phyloP scores from a whole-genome alignment of 2,113 vertebrate genomes.

The Siniperca chuatsi region DNA sequence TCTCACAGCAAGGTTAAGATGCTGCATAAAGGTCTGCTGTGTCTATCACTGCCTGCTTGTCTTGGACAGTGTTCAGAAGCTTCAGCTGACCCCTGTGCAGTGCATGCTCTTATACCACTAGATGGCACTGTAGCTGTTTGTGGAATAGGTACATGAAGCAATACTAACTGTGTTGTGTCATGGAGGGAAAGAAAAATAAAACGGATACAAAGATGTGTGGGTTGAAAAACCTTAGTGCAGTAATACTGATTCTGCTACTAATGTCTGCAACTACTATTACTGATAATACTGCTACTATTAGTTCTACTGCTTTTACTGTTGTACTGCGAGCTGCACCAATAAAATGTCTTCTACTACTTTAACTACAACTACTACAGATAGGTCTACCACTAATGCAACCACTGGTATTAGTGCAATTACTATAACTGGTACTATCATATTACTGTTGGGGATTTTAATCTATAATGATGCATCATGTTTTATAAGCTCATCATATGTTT shows the following conservation, averaged over 20 bases:
- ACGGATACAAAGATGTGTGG: neutral
- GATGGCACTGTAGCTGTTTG: conserved; percentile 47
- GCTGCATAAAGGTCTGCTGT: neutral
- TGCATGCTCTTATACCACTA: conserved; percentile 24
- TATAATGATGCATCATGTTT: too few species aligned
- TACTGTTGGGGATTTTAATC: too few species aligned
- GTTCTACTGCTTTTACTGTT: neutral
- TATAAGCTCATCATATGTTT: too few species aligned
- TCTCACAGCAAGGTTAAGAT: conserved; percentile 43
- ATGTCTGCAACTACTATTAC: neutral
- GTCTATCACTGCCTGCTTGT: conserved; percentile 33
- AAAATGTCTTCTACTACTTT: neutral
- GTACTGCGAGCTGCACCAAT: neutral
- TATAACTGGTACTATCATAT: neutral
- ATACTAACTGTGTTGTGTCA: neutral
- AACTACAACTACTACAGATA: neutral
- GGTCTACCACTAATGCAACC: neutral
- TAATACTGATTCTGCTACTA: neutral
- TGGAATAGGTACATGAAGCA: neutral
- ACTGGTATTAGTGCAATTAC: neutral
- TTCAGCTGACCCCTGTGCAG: neutral
- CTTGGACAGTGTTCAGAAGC: conserved; percentile 8
- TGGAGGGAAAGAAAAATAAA: neutral
- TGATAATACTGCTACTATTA: neutral
- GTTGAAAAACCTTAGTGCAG: neutral